Evolutionary conservation across 2,888 invertebrate genomes (phyloP).

Genomic region (Eubasilissa splendida): DNA sequence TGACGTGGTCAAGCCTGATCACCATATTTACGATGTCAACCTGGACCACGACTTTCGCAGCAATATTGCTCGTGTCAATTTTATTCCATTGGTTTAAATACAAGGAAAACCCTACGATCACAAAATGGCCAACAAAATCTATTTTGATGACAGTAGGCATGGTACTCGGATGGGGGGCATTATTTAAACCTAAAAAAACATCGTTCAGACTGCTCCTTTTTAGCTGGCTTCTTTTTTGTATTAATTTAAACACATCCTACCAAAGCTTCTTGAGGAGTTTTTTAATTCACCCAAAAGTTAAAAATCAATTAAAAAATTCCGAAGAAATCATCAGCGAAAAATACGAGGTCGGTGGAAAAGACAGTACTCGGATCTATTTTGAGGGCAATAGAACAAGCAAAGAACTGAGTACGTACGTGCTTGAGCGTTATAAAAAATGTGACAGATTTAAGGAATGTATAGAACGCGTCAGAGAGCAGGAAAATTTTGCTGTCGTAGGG

Average conservation of each 20-base stretch:
- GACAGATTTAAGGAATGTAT: slow-evolving; percentile 68
- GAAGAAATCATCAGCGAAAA: slow-evolving; percentile 68
- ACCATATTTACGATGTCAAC: slow-evolving; percentile 71
- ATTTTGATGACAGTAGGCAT: slow-evolving; percentile 69
- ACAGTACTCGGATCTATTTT: slow-evolving; percentile 63
- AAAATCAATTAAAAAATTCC: slow-evolving; percentile 70
- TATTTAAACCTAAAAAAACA: slow-evolving; percentile 66
- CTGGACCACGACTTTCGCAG: slow-evolving; percentile 67
- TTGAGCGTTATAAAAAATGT: slow-evolving; percentile 67
- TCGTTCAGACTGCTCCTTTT: slow-evolving; percentile 69
- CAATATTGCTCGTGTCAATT: slow-evolving; percentile 65
- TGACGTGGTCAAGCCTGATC: slow-evolving; percentile 69
- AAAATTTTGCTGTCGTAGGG: slow-evolving; percentile 69
- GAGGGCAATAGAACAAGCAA: slow-evolving; percentile 63
- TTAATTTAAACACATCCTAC: slow-evolving; percentile 71
- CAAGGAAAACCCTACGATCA: slow-evolving; percentile 63
- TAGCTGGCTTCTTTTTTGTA: slow-evolving; percentile 69
- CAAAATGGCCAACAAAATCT: slow-evolving; percentile 70
- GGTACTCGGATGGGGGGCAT: slow-evolving; percentile 69
- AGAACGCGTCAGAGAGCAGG: slow-evolving; percentile 64
- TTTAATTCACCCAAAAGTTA: slow-evolving; percentile 71
- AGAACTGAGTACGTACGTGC: slow-evolving; percentile 67
- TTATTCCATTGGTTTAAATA: slow-evolving; percentile 67
- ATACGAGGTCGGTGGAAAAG: slow-evolving; percentile 67
- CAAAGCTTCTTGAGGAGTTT: slow-evolving; percentile 71